Base-by-base conservation (phyloP, 2,888 invertebrate genomes). In the Scaptomyza polygonia region DNA sequence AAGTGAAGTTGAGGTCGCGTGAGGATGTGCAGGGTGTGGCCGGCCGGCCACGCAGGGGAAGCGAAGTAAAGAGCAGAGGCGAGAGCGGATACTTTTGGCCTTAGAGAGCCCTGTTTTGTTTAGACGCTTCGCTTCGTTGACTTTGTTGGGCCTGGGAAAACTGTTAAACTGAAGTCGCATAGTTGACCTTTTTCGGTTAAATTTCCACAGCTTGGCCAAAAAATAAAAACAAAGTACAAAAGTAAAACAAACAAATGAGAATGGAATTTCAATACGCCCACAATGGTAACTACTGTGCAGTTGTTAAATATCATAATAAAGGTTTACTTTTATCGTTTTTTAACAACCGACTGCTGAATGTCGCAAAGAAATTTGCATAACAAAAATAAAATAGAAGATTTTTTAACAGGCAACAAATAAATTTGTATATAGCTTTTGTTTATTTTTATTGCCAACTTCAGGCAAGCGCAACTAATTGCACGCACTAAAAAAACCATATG, bases 181-280 rank as follows among this genome's bases (percentile, higher is more conserved):
- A 85, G 82, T 85, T 86, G 85, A 82, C 85, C 82, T 82, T 87
- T 85, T 36, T 81, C 48, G 79, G 72, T 63, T 30, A 67, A 52
- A 71, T 29, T 58, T 65, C 44, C 61, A 54, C 68, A 56, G 54
- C 57, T 57, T 43, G 54, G 29, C 52, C 55, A 27, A 47, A 53
- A 73, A 55, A 14, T 29, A 9, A 9, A 29, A 9, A 8, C 29
- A 29, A 9, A 9, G 1, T 29, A 8, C 0, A 36, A 45, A 11
- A 29, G n/a, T n/a, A 16, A 29, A 6, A 14, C 2, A 7, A 36
- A 4, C 12, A 1, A 61, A 68, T 59, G 32, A 27, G 68, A 72
- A 72, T 65, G 52, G 49, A 52, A 73, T 77, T 73, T 73, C 66
- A 73, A 77, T 75, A 83, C 86, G 63, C 84, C 84, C 72, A 71